Percentiles rank a stretch among this genome's conserved stretches.
phyloP scores from a whole-genome alignment of 1,140 invertebrate genomes.

The Ostrea edulis region DNA sequence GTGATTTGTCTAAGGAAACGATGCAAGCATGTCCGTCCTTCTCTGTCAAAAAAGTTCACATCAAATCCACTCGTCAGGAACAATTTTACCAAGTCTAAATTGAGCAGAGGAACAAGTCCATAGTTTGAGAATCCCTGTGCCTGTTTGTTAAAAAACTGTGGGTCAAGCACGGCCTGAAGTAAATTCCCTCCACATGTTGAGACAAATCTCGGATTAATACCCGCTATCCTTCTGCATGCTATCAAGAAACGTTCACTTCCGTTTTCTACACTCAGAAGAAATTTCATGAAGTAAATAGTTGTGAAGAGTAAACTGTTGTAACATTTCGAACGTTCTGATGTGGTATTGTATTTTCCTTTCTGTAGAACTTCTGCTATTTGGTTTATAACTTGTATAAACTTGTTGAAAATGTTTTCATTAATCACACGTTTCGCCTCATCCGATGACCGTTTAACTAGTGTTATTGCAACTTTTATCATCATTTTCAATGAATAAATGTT shows the following conservation, averaged over 20 bases:
- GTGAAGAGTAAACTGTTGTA: neutral
- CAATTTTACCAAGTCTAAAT: neutral
- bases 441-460: neutral
- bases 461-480: neutral
- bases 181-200: neutral
- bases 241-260: slow-evolving; percentile 23
- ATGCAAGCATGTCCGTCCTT: slow-evolving; percentile 18
- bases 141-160: neutral
- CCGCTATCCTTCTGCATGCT: neutral
- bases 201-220: neutral
- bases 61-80: slow-evolving; percentile 29
- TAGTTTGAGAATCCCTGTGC: neutral
- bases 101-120: neutral
- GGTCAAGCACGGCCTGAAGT: neutral
- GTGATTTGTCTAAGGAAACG: neutral
- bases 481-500: neutral
- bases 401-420: neutral
- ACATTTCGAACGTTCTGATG: neutral
- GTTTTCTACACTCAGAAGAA: neutral
- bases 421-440: neutral
- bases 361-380: neutral
- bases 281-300: slow-evolving; percentile 24
- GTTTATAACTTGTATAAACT: neutral
- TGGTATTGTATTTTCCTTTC: neutral
- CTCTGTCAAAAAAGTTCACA: neutral